phyloP scores from a whole-genome alignment of 1,140 invertebrate species.

The Nebria ingens region DNA sequence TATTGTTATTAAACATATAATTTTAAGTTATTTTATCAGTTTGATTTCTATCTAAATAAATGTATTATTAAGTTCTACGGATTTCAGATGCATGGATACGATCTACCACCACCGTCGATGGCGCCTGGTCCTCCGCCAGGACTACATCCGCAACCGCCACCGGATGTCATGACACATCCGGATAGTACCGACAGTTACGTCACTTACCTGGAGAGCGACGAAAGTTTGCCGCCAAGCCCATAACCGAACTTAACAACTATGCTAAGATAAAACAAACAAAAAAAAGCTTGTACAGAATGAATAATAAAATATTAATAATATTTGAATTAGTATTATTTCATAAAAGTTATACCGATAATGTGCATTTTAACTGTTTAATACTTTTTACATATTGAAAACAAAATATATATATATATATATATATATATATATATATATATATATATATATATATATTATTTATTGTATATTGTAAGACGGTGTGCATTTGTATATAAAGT shows the following conservation, averaged over 20 bases:
- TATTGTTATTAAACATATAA: background rate
- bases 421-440: background rate
- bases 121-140: constrained; percentile 29
- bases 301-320: background rate
- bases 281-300: background rate
- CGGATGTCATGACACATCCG: constrained; percentile 58
- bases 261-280: background rate
- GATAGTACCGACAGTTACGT: constrained; percentile 82
- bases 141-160: constrained; percentile 40
- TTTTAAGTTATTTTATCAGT: too few species aligned
- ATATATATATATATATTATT: background rate
- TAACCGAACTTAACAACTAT: constrained; percentile 30
- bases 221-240: constrained; percentile 58
- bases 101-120: constrained; percentile 49
- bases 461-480: background rate
- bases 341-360: constrained; percentile 3
- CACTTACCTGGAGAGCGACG: constrained; percentile 80
- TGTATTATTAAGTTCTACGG: constrained; percentile 7
- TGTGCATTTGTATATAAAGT: background rate
- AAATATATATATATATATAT: background rate
- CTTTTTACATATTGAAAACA: background rate
- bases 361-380: constrained; percentile 1
- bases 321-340: background rate
- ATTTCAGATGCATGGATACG: constrained; percentile 79
- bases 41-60: too few species aligned